Evolutionary conservation across 2,113 vertebrate species (phyloP).

Genomic region (Apeltes quadracus): DNA sequence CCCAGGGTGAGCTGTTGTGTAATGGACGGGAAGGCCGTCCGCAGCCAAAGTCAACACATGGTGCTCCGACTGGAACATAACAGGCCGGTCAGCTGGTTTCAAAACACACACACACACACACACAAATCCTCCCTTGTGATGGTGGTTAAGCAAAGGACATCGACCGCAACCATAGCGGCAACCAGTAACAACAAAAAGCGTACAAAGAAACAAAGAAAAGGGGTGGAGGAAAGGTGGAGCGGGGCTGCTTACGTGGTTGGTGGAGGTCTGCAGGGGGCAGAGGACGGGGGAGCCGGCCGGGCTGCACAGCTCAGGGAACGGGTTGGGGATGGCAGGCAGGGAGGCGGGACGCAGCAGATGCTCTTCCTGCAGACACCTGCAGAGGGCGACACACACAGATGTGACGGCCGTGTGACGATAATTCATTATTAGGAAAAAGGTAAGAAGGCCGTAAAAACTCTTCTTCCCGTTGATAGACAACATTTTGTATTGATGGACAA

Average conservation of each 20-base stretch:
- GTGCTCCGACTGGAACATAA: slow-evolving; percentile 53
- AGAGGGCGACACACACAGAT: slow-evolving; percentile 69
- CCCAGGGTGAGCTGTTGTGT: slow-evolving; percentile 62
- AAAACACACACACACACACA: slow-evolving; percentile 3
- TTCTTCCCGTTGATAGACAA: no score
- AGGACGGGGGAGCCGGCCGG: slow-evolving; percentile 86
- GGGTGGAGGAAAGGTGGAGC: not conserved
- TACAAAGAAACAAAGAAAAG: not conserved
- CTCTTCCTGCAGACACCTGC: slow-evolving; percentile 90
- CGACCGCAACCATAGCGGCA: no score
- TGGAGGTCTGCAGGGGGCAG: slow-evolving; percentile 81
- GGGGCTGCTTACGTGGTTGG: slow-evolving; percentile 85
- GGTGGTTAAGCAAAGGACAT: slow-evolving; percentile 22
- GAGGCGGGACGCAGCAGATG: slow-evolving; percentile 91
- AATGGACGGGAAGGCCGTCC: slow-evolving; percentile 56
- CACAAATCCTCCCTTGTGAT: not conserved
- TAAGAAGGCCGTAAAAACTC: no score
- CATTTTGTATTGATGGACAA: no score
- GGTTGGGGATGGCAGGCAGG: slow-evolving; percentile 95
- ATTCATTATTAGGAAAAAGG: no score
- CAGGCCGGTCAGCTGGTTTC: slow-evolving; percentile 55
- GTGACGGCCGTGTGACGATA: no score
- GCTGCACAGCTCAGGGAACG: slow-evolving; percentile 95
- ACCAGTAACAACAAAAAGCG: not conserved
- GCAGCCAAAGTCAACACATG: slow-evolving; percentile 65